Percentiles rank a stretch among this genome's conserved stretches.
These are phyloP conservation scores for Campaea margaritaria DNA, from an alignment of 2,888 invertebrate species.

Conservation along the genomic window DNA sequence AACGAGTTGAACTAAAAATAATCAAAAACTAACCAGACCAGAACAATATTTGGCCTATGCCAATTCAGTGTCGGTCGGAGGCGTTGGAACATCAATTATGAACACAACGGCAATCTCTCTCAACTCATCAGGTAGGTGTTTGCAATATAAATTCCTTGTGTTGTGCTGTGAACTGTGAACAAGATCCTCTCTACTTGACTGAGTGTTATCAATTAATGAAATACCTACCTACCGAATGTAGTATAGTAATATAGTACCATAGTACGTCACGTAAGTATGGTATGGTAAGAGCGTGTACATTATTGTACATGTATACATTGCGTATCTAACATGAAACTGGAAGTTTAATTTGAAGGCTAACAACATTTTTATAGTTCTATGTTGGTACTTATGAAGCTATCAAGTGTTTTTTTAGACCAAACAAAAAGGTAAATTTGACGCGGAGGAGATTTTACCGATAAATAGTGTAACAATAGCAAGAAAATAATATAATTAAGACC, in stretches of 20 bases:
- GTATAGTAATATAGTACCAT: neutral
- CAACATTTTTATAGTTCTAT: constrained; percentile 22
- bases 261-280: constrained; percentile 6
- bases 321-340: neutral
- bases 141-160: constrained; percentile 27
- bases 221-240: neutral
- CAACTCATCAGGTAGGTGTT: constrained; percentile 54
- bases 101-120: constrained; percentile 50
- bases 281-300: constrained; percentile 15
- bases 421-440: constrained; percentile 1
- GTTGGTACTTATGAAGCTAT: too few relatives aligned
- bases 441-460: too few relatives aligned
- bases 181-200: neutral
- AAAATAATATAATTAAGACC: too few relatives aligned
- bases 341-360: constrained; percentile 35
- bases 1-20: constrained; percentile 35
- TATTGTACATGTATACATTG: neutral
- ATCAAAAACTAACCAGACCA: constrained; percentile 11
- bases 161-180: constrained; percentile 23
- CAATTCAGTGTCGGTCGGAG: constrained; percentile 22
- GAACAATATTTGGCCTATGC: constrained; percentile 32
- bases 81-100: constrained; percentile 43
- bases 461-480: too few relatives aligned
- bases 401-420: neutral
- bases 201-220: neutral